These are phyloP conservation scores for Teleopsis dalmanni DNA, from an alignment of 1,140 invertebrate genomes.

Conservation along the genomic window DNA sequence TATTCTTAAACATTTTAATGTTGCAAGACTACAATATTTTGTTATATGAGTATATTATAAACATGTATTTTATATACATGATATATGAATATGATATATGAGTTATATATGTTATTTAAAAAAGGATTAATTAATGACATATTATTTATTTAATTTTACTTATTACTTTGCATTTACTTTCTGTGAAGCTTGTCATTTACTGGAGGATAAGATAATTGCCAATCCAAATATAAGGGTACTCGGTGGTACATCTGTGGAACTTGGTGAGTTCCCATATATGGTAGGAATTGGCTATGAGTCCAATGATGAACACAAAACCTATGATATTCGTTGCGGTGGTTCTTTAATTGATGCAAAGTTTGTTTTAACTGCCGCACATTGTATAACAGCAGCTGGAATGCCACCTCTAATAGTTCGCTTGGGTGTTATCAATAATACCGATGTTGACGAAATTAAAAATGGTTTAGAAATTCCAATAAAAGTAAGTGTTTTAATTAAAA, in stretches of 20 bases:
- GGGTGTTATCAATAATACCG: constrained; percentile 23
- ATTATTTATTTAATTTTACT: no score
- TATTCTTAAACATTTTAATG: no score
- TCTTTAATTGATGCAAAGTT: constrained; percentile 44
- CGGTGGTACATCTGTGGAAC: constrained; percentile 23
- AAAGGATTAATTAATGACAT: no score
- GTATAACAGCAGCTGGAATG: constrained; percentile 47
- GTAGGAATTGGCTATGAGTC: constrained; percentile 24
- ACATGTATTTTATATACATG: no score
- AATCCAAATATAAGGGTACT: no score
- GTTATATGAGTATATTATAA: no score
- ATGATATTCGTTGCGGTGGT: constrained; percentile 46
- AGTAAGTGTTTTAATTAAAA: constrained; percentile 8
- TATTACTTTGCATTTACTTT: no score
- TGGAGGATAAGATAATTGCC: no score
- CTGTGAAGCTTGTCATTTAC: no score
- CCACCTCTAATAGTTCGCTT: constrained; percentile 25
- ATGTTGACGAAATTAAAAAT: constrained; percentile 5
- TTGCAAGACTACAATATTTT: no score
- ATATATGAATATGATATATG: no score
- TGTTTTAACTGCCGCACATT: constrained; percentile 68
- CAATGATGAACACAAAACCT: not conserved
- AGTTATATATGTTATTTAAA: no score
- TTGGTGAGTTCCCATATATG: constrained; percentile 37
- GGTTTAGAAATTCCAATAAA: constrained; percentile 11